A percentile compares a stretch with the other conserved stretches of the same genome.
Conservation (phyloP, 2,888 invertebrate genomes). For the Heliconius ethilla region DNA sequence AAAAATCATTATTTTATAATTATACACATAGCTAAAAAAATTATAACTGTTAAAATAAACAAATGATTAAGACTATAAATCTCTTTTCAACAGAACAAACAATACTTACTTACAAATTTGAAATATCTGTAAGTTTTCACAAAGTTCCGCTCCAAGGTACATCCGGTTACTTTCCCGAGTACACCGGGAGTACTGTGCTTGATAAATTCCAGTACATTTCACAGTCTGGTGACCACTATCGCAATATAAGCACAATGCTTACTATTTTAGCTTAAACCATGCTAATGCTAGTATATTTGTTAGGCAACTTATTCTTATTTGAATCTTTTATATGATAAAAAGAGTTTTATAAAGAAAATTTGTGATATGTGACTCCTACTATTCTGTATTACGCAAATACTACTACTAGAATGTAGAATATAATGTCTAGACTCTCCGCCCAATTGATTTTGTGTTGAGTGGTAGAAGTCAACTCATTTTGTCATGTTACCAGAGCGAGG, state of each 20-base stretch:
- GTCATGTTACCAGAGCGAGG: too few relatives aligned
- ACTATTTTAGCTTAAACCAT: slow-evolving; percentile 44
- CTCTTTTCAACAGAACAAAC: slow-evolving; percentile 1
- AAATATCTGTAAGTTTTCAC: slow-evolving; percentile 20
- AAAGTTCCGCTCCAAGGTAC: slow-evolving; percentile 14
- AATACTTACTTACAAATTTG: background rate
- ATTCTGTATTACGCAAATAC: too few relatives aligned
- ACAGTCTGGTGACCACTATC: slow-evolving; percentile 69
- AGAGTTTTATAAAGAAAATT: background rate
- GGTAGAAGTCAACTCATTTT: too few relatives aligned
- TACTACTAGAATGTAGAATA: too few relatives aligned
- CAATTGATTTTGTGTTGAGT: too few relatives aligned
- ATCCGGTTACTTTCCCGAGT: slow-evolving; percentile 30
- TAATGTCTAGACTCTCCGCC: too few relatives aligned
- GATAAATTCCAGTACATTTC: slow-evolving; percentile 64
- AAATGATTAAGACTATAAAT: too few relatives aligned
- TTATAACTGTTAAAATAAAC: background rate
- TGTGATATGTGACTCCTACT: too few relatives aligned
- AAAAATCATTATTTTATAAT: too few relatives aligned
- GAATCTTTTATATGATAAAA: background rate
- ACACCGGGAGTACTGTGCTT: slow-evolving; percentile 44
- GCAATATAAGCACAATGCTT: slow-evolving; percentile 46
- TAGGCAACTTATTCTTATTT: slow-evolving; percentile 29
- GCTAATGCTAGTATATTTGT: slow-evolving; percentile 45
- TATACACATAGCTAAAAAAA: too few relatives aligned